Conservation (phyloP, 2,113 vertebrate species). For the Miniopterus natalensis region DNA sequence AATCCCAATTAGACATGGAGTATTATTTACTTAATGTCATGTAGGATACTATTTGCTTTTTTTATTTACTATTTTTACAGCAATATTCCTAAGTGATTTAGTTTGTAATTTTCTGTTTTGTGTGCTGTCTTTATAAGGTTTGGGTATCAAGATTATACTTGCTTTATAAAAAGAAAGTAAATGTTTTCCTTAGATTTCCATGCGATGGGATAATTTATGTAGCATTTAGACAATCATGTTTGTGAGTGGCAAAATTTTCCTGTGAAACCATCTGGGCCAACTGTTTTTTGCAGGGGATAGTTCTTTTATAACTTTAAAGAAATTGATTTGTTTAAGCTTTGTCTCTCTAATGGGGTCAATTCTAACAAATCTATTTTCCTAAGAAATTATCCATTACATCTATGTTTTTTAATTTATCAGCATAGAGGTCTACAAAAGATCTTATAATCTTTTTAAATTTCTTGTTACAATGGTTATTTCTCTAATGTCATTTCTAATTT, state of each 20-base stretch:
- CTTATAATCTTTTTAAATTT: not conserved
- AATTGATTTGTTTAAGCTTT: not conserved
- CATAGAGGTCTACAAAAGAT: not conserved
- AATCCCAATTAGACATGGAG: not conserved
- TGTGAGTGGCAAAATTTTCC: not conserved
- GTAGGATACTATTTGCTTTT: not conserved
- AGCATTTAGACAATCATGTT: not conserved
- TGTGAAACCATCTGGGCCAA: not conserved
- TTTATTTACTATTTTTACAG: not conserved
- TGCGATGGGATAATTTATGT: not conserved
- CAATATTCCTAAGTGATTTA: not conserved
- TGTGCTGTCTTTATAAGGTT: not conserved
- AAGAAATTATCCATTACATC: not conserved
- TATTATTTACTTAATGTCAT: not conserved
- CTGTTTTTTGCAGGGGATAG: not conserved
- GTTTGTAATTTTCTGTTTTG: not conserved
- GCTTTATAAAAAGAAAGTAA: not conserved
- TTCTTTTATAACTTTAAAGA: constrained; percentile 5
- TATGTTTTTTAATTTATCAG: not conserved
- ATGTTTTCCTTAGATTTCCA: not conserved
- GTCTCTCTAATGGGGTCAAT: not conserved
- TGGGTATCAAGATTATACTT: not conserved
- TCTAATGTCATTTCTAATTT: not conserved
- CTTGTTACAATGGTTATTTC: not conserved
- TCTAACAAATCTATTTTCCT: not conserved